Base-by-base conservation (phyloP, 2,888 invertebrate genomes). In the Anticlea derivata region DNA sequence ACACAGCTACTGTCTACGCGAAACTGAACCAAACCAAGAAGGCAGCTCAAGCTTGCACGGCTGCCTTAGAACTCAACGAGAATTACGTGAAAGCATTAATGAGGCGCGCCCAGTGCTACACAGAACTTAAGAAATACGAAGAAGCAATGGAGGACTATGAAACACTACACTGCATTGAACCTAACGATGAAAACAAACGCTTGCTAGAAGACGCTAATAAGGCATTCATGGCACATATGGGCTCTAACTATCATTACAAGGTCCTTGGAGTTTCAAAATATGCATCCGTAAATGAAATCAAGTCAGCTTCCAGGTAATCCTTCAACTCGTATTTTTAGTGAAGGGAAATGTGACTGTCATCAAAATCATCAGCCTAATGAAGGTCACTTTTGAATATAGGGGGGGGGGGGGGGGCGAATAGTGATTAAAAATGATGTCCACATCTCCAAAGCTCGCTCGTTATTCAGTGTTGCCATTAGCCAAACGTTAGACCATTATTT, bases 71-170 rank as follows among this genome's bases (percentile, higher is more conserved):
- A 63, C 88, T 98, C 30, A 97, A 98, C 74, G 93, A 94, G 13
- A 94, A 93, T 63, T 98, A 98, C 80, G 84, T 97, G 0, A 89
- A 90, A 86, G 98, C 98, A 0, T 91, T 98, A 43, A 79, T 97
- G n/a, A 91, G 97, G 70, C 93, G 98, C 65, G 98, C 97, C 11
- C 95, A 95, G 72, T 96, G 97, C 75, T 95, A 97, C 77, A 94
- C 94, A 78, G 96, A 96, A 67, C 86, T 95, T 33, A 94, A 95
- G 38, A 94, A 96, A 67, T 96, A 92, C 74, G 97, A 98, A 63
- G 97, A 98, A 45, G 96, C 98, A 1, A 96, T 98, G 1, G 93
- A 94, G 58, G 98, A 99, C 82, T 98, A 97, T 71, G 98, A 98
- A 77, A 94, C 93, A 72, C 93, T 96, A 0, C 93, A 93, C 74